These are phyloP conservation scores for Phymatocera aterrima DNA, from an alignment of 2,888 invertebrate species.

Conservation along the genomic window DNA sequence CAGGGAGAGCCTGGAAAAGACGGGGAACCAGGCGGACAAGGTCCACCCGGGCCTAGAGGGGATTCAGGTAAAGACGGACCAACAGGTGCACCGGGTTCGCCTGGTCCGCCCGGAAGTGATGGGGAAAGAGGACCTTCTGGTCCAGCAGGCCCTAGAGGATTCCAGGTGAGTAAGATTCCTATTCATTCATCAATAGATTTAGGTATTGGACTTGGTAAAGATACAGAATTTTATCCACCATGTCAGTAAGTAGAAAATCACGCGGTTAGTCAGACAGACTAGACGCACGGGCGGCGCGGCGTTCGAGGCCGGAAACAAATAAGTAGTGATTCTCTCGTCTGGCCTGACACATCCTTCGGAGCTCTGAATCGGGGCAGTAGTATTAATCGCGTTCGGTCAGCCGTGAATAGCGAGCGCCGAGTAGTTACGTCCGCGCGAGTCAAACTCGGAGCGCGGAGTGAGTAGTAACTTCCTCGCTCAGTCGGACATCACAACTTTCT, in stretches of 20 bases:
- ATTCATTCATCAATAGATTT: background rate
- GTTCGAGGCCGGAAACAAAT: background rate
- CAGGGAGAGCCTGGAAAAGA: constrained; percentile 89
- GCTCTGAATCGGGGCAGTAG: background rate
- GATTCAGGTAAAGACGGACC: constrained; percentile 76
- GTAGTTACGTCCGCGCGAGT: background rate
- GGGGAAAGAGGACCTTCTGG: constrained; percentile 89
- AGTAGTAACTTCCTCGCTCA: background rate
- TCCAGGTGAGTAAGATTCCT: constrained; percentile 77
- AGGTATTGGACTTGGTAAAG: background rate
- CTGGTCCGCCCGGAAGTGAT: constrained; percentile 83
- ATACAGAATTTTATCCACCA: too few species aligned
- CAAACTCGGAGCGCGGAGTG: too few species aligned
- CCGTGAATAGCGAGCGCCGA: background rate
- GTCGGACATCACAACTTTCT: too few species aligned
- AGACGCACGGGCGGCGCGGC: background rate
- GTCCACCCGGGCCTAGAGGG: constrained; percentile 75
- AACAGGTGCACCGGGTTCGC: constrained; percentile 83
- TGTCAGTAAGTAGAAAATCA: background rate
- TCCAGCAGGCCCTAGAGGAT: constrained; percentile 86
- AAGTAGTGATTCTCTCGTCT: background rate
- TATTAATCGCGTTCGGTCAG: background rate
- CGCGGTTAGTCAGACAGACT: background rate
- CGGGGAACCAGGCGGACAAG: constrained; percentile 86
- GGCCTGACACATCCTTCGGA: background rate